These are phyloP conservation scores for Poecilia picta DNA, from an alignment of 2,797 vertebrate species.

Conservation along the genomic window DNA sequence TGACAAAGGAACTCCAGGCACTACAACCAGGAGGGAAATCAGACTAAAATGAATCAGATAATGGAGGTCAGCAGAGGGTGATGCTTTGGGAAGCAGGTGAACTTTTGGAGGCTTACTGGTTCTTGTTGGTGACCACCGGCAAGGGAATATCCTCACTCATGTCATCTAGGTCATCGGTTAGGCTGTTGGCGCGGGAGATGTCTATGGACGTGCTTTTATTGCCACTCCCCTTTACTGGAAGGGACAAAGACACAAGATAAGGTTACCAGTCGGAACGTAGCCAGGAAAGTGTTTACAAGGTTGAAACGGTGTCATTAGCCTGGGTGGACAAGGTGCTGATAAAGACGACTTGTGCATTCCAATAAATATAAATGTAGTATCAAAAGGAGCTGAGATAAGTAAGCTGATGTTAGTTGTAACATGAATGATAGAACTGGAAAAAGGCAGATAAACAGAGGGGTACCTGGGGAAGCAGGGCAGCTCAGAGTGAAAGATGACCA, in stretches of 20 bases:
- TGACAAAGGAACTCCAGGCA: conserved; percentile 56
- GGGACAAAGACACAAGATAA: background rate
- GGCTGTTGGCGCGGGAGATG: conserved; percentile 84
- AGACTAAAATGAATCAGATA: conserved; percentile 56
- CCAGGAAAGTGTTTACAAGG: background rate
- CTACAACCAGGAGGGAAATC: conserved; percentile 49
- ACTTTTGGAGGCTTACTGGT: conserved; percentile 82
- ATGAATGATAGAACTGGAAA: conserved; percentile 9
- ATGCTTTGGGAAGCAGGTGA: conserved; percentile 26
- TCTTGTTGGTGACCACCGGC: conserved; percentile 72
- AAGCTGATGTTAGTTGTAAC: background rate
- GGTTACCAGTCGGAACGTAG: background rate
- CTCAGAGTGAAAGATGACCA: conserved; percentile 82
- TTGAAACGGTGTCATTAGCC: conserved; percentile 4
- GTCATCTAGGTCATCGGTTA: conserved; percentile 85
- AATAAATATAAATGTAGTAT: background rate
- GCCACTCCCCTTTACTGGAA: conserved; percentile 70
- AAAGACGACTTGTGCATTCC: background rate
- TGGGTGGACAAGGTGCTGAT: background rate
- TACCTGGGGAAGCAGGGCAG: conserved; percentile 81
- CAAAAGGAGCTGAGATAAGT: background rate
- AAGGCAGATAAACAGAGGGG: conserved; percentile 22
- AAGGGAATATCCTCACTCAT: conserved; percentile 80
- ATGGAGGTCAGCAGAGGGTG: conserved; percentile 52
- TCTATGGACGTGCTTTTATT: conserved; percentile 70